Evolutionary conservation across 2,888 invertebrate genomes (phyloP).

Genomic region (Plagiodera versicolora): DNA sequence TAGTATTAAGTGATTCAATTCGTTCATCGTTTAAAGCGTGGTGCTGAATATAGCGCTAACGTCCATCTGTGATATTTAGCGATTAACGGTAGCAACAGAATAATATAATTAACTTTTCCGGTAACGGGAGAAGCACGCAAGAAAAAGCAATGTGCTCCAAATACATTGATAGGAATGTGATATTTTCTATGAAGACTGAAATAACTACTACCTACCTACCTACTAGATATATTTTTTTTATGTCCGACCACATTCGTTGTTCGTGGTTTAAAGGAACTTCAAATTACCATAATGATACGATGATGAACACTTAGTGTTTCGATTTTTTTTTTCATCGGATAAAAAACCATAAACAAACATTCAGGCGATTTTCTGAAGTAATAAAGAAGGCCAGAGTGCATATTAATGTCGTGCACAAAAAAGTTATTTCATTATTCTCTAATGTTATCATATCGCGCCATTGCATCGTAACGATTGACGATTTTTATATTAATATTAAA

Average conservation of each 20-base stretch:
- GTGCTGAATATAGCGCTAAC: constrained; percentile 47
- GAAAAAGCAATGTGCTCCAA: constrained; percentile 29
- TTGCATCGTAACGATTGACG: constrained; percentile 51
- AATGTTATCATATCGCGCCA: constrained; percentile 54
- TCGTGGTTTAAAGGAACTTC: constrained; percentile 30
- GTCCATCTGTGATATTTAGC: constrained; percentile 57
- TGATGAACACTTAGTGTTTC: constrained; percentile 22
- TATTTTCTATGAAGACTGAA: constrained; percentile 60
- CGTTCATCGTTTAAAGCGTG: constrained; percentile 49
- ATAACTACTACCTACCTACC: too few species aligned
- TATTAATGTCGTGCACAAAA: constrained; percentile 28
- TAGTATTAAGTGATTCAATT: constrained; percentile 50
- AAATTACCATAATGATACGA: constrained; percentile 25
- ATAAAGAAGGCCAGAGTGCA: constrained; percentile 52
- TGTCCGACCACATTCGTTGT: constrained; percentile 23
- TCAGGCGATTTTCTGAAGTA: constrained; percentile 50
- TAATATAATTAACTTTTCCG: constrained; percentile 54
- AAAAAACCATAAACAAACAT: constrained; percentile 25
- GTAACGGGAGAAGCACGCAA: constrained; percentile 52
- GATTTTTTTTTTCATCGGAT: constrained; percentile 30
- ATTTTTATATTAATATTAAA: constrained; percentile 42
- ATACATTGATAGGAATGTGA: constrained; percentile 55
- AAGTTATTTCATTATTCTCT: constrained; percentile 53
- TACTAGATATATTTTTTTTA: constrained; percentile 54
- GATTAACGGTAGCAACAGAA: constrained; percentile 55